Conservation (phyloP, 1,140 invertebrate genomes). For the Bombus fervidus region DNA sequence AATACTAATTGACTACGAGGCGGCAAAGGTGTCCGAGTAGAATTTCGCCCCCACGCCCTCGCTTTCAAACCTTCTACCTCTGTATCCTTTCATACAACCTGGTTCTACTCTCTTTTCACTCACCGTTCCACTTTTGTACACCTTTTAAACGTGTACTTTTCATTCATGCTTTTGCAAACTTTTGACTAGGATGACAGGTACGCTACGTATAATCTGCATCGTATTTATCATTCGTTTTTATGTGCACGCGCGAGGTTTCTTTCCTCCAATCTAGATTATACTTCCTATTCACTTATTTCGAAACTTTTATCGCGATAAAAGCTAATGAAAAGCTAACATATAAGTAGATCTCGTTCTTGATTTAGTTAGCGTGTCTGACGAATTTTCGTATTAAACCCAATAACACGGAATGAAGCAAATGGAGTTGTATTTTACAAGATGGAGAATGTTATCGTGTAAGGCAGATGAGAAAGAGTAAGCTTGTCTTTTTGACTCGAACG, state of each 20-base stretch:
- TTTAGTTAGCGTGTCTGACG: background rate
- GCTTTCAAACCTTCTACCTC: background rate
- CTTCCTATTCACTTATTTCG: background rate
- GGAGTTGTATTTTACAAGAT: background rate
- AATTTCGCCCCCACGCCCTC: background rate
- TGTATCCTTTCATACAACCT: background rate
- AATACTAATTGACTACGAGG: conserved; percentile 61
- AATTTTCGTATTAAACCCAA: background rate
- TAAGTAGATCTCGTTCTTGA: background rate
- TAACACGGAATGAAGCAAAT: background rate
- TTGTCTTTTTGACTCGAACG: background rate
- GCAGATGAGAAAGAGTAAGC: background rate
- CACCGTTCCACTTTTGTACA: background rate
- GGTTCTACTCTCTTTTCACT: background rate
- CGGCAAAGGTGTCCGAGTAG: conserved; percentile 10
- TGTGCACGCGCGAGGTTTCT: background rate
- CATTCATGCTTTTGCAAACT: background rate
- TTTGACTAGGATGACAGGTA: background rate
- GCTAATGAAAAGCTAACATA: background rate
- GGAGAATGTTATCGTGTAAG: background rate
- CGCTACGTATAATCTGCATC: background rate
- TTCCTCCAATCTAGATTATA: background rate
- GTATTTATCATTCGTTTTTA: background rate
- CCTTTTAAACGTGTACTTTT: background rate
- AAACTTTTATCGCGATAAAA: background rate